Conservation (phyloP, 2,888 invertebrate genomes). For the Dolichopus griseipennis region DNA sequence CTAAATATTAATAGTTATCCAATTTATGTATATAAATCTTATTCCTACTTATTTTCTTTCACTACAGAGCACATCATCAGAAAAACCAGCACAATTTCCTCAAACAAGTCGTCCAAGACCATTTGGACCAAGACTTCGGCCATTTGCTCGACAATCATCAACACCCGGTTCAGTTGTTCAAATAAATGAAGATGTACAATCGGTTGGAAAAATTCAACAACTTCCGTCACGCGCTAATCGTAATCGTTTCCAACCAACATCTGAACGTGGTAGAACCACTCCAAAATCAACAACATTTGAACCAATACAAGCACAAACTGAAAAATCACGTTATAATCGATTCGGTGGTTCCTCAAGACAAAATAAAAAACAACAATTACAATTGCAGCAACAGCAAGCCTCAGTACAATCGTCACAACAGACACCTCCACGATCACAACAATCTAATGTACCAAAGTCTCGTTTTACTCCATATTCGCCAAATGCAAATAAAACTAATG, state of each 20-base stretch:
- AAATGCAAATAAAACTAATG: background rate
- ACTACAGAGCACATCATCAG: background rate
- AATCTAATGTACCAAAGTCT: slow-evolving; percentile 24
- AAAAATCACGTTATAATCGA: slow-evolving; percentile 33
- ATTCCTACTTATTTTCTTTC: too few relatives aligned
- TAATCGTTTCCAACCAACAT: slow-evolving; percentile 37
- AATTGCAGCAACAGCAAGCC: slow-evolving; percentile 12
- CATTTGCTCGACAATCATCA: slow-evolving; percentile 21
- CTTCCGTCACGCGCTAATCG: slow-evolving; percentile 34
- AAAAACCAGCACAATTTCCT: slow-evolving; percentile 27
- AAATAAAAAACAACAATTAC: slow-evolving; percentile 15
- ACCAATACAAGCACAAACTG: slow-evolving; percentile 19
- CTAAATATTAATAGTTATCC: too few relatives aligned
- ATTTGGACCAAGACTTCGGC: slow-evolving; percentile 30
- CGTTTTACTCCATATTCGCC: background rate
- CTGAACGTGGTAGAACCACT: slow-evolving; percentile 24
- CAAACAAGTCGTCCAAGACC: slow-evolving; percentile 23
- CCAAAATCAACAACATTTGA: slow-evolving; percentile 24
- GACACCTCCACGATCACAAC: slow-evolving; percentile 25
- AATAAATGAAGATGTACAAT: slow-evolving; percentile 15
- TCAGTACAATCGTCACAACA: slow-evolving; percentile 15
- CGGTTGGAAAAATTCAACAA: slow-evolving; percentile 24
- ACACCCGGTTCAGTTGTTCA: slow-evolving; percentile 17
- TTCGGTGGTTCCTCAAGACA: slow-evolving; percentile 24
- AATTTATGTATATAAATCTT: too few relatives aligned